Conservation (phyloP, 2,113 vertebrate genomes). For the Eulemur rufifrons region DNA sequence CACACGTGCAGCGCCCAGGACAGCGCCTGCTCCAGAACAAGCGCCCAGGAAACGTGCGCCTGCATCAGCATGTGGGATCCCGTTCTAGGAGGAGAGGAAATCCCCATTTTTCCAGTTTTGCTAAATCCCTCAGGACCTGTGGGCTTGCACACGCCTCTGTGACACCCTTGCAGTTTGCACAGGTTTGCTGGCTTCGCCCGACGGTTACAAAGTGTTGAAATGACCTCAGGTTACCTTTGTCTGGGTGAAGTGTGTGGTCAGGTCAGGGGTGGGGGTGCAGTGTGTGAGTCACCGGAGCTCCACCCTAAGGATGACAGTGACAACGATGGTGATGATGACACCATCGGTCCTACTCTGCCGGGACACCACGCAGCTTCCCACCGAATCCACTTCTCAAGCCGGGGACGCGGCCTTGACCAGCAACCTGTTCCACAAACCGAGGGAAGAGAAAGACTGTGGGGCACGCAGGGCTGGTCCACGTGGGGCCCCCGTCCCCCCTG, state of each 20-base stretch:
- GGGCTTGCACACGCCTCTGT: background rate
- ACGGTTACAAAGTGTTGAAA: background rate
- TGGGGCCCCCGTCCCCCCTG: background rate
- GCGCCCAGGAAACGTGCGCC: too few species aligned
- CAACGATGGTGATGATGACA: background rate
- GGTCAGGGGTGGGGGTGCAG: background rate
- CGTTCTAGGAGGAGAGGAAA: too few species aligned
- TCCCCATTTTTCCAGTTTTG: background rate
- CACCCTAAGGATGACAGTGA: background rate
- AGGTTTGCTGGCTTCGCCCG: accelerated
- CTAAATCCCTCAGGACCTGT: too few species aligned
- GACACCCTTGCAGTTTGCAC: accelerated
- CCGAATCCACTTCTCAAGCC: background rate
- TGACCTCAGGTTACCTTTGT: background rate
- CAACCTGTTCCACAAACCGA: too few species aligned
- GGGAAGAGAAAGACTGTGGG: background rate
- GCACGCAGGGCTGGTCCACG: accelerated
- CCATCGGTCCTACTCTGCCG: background rate
- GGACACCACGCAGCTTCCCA: background rate
- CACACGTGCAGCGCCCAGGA: too few species aligned
- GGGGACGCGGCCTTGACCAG: background rate
- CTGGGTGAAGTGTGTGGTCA: background rate
- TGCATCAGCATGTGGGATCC: too few species aligned
- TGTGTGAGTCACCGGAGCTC: too few species aligned
- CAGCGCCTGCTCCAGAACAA: too few species aligned